These are phyloP conservation scores for Macrobrachium rosenbergii DNA, from an alignment of 1,140 invertebrate species.

Conservation along the genomic window DNA sequence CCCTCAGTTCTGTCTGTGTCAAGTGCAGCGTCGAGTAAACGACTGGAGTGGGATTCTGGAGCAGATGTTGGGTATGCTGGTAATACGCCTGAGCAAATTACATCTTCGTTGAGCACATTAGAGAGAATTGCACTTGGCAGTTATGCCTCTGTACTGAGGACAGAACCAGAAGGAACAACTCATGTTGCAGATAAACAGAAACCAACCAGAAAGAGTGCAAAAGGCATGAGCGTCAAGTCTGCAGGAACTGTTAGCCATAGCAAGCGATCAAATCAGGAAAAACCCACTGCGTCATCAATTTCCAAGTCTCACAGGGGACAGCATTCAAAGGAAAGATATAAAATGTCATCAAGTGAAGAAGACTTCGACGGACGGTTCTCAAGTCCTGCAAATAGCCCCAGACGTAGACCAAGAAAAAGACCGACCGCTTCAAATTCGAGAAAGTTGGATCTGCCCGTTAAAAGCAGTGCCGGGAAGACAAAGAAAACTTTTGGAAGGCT, in stretches of 20 bases:
- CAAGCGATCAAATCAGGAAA: neutral
- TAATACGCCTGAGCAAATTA: constrained; percentile 28
- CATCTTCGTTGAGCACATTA: constrained; percentile 53
- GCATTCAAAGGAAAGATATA: neutral
- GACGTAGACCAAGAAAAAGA: constrained; percentile 31
- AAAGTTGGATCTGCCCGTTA: constrained; percentile 5
- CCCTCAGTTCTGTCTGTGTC: constrained; percentile 72
- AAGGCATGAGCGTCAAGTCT: neutral
- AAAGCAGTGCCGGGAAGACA: neutral
- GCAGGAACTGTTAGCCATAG: neutral
- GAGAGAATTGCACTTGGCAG: constrained; percentile 63
- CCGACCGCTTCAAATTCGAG: neutral
- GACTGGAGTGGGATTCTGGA: constrained; percentile 83
- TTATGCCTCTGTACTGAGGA: constrained; percentile 57
- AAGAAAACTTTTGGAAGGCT: constrained; percentile 6
- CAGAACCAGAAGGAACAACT: constrained; percentile 57
- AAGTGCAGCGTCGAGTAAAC: constrained; percentile 77
- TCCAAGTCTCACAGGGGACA: neutral
- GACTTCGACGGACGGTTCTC: constrained; percentile 23
- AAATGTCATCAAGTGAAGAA: constrained; percentile 52
- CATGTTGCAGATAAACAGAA: constrained; percentile 50
- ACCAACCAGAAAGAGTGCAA: constrained; percentile 19
- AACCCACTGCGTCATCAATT: neutral
- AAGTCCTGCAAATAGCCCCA: constrained; percentile 47
- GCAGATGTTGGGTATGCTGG: constrained; percentile 80